Percentiles rank a stretch among this genome's conserved stretches.
phyloP scores from a whole-genome alignment of 2,888 invertebrate species.

The Platycheirus albimanus region DNA sequence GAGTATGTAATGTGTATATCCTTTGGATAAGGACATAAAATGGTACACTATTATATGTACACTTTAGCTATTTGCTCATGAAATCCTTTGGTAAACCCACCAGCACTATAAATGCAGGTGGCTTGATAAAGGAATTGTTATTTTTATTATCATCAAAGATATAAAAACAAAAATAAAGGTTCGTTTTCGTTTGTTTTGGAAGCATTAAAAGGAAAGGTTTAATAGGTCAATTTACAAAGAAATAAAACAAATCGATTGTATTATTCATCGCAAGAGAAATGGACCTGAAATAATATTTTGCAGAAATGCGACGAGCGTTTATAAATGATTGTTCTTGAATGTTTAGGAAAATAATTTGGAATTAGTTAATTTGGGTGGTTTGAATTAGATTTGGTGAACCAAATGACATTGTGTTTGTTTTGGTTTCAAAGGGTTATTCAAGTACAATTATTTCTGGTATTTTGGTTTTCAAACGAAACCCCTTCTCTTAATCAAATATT shows the following conservation, averaged over 20 bases:
- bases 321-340: background rate
- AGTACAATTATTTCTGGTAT: no score
- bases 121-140: conserved; percentile 28
- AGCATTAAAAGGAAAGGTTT: conserved; percentile 1
- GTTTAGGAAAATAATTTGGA: no score
- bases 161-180: conserved; percentile 1
- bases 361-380: background rate
- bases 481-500: no score
- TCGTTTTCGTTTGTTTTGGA: conserved; percentile 3
- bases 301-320: background rate
- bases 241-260: conserved; percentile 17
- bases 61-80: background rate
- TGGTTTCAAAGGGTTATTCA: no score
- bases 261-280: background rate
- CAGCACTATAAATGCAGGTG: conserved; percentile 10
- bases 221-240: conserved; percentile 6
- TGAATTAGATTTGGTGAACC: background rate
- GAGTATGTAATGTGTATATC: background rate
- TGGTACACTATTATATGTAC: background rate
- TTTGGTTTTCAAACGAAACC: no score
- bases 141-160: conserved; percentile 18
- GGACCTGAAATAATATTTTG: background rate
- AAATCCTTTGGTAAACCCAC: background rate
- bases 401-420: background rate
- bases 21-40: background rate